Conservation (phyloP, 2,797 vertebrate genomes). For the Lepus townsendii region DNA sequence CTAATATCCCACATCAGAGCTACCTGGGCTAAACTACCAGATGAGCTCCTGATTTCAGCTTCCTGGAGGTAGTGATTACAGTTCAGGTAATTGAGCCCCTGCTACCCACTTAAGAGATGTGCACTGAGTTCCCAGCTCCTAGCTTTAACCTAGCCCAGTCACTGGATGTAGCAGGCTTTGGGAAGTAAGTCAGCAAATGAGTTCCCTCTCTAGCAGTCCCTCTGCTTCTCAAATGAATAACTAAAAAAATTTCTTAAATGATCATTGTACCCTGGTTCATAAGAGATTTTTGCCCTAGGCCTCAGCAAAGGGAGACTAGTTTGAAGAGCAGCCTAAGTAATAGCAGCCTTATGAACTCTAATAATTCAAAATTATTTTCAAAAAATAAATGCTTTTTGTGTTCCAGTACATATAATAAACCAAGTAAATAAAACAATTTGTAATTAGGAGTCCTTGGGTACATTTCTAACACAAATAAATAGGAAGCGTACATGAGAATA, state of each 20-base stretch:
- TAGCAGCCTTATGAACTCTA: not conserved
- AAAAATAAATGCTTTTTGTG: conserved; percentile 4
- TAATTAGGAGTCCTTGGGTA: not conserved
- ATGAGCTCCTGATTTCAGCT: no score
- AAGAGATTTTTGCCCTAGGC: not conserved
- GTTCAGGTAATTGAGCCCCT: no score
- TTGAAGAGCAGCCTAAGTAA: conserved; percentile 3
- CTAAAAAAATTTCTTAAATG: not conserved
- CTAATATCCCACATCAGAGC: no score
- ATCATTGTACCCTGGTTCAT: not conserved
- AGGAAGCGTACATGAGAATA: not conserved
- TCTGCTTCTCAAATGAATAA: no score
- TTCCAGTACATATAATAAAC: conserved; percentile 37
- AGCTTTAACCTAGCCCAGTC: no score
- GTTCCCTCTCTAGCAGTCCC: no score
- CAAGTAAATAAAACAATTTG: conserved; percentile 50
- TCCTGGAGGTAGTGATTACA: no score
- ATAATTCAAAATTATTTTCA: conserved; percentile 42
- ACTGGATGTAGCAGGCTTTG: no score
- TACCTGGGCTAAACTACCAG: no score
- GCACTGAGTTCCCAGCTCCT: no score
- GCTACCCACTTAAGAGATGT: no score
- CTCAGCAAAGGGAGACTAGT: not conserved
- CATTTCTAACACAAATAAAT: conserved; percentile 45
- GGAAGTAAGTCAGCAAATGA: no score